A percentile compares a stretch with the other conserved stretches of the same genome.
Conservation (phyloP, 2,797 vertebrate genomes). For the Myoxocephalus aenaeus region DNA sequence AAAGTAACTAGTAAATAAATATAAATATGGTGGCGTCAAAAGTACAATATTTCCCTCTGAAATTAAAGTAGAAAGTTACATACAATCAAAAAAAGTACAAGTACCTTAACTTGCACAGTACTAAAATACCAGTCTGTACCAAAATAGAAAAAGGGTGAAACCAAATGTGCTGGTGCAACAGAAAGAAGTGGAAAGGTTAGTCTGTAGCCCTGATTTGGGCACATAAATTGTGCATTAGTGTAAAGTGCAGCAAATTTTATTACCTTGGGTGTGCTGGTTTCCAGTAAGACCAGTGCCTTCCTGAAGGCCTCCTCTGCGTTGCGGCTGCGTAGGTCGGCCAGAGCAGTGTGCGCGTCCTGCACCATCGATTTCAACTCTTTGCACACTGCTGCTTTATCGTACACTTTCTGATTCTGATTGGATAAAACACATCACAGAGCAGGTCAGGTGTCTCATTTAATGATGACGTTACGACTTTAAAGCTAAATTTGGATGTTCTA, state of each 20-base stretch:
- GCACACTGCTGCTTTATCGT: background rate
- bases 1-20: background rate
- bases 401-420: slow-evolving; percentile 8
- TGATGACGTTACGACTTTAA: background rate
- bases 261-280: slow-evolving; percentile 82
- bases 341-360: slow-evolving; percentile 80
- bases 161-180: background rate
- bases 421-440: background rate
- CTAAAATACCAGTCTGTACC: background rate
- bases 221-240: background rate
- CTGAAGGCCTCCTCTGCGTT: slow-evolving; percentile 89
- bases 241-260: background rate
- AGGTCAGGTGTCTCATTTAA: background rate
- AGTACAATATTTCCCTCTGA: background rate
- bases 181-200: background rate
- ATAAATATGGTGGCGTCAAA: background rate
- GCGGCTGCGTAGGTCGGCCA: slow-evolving; percentile 85
- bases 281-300: slow-evolving; percentile 79
- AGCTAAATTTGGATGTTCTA: background rate
- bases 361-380: slow-evolving; percentile 75
- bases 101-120: background rate
- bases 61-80: background rate
- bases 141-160: background rate
- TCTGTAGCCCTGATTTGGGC: background rate
- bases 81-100: background rate